Conservation (phyloP, 1,140 invertebrate species). For the Micrasema longulum region DNA sequence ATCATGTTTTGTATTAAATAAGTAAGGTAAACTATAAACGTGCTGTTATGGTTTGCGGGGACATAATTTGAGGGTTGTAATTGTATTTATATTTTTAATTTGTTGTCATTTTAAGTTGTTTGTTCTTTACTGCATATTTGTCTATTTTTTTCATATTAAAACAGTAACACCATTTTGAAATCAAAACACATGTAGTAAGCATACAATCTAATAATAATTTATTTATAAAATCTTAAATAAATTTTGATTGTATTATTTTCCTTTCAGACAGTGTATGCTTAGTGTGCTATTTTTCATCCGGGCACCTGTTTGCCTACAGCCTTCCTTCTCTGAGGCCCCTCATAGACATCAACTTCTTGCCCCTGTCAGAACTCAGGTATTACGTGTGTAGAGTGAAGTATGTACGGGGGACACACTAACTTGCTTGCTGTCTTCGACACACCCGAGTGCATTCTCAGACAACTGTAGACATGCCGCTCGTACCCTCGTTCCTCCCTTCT, state of each 20-base stretch:
- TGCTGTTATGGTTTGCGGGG: too few species aligned
- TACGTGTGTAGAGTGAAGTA: constrained; percentile 6
- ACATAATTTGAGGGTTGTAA: too few species aligned
- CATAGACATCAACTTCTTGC: constrained; percentile 93
- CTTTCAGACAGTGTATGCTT: constrained; percentile 91
- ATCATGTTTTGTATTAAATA: too few species aligned
- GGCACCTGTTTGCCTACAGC: constrained; percentile 92
- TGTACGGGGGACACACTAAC: constrained; percentile 13
- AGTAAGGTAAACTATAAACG: too few species aligned
- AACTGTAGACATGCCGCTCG: constrained; percentile 1
- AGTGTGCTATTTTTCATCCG: constrained; percentile 93
- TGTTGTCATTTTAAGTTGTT: too few species aligned
- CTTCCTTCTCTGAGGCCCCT: constrained; percentile 92
- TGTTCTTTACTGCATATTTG: too few species aligned
- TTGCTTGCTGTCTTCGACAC: constrained; percentile 22
- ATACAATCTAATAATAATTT: constrained; percentile 3
- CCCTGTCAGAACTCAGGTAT: constrained; percentile 93
- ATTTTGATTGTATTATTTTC: constrained; percentile 7
- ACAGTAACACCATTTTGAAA: too few species aligned
- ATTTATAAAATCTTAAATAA: constrained; percentile 4
- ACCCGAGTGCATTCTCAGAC: constrained; percentile 9
- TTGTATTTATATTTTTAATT: too few species aligned
- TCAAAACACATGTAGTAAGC: background rate
- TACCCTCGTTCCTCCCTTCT: constrained; percentile 6
- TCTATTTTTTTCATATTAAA: too few species aligned